phyloP scores from a whole-genome alignment of 2,888 invertebrate genomes.

The Nysson spinosus region DNA sequence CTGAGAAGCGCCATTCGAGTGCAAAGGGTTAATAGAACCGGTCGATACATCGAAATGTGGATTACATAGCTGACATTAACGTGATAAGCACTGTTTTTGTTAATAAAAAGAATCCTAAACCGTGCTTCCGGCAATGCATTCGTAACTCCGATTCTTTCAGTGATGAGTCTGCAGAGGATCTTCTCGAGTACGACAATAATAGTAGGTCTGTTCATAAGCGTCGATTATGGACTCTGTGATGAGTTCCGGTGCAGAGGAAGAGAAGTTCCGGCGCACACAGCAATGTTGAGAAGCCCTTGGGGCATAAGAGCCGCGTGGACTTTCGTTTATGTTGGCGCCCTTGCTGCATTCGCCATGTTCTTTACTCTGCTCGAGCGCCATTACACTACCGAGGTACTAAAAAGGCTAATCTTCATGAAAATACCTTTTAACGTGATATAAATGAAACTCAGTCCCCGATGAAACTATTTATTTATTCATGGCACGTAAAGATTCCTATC shows the following conservation, averaged over 20 bases:
- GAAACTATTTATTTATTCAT: too few species aligned
- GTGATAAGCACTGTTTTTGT: too few species aligned
- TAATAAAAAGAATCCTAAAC: too few species aligned
- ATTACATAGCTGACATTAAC: too few species aligned
- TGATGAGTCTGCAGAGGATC: slow-evolving; percentile 81
- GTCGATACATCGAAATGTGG: too few species aligned
- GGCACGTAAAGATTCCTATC: too few species aligned
- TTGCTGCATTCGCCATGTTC: slow-evolving; percentile 79
- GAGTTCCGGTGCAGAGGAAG: slow-evolving; percentile 81
- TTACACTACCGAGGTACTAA: slow-evolving; percentile 70
- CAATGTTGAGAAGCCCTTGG: slow-evolving; percentile 74
- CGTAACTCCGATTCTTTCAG: slow-evolving; percentile 68
- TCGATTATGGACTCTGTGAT: slow-evolving; percentile 82
- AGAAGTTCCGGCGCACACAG: slow-evolving; percentile 66
- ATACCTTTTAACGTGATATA: too few species aligned
- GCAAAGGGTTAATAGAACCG: too few species aligned
- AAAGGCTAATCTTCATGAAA: too few species aligned
- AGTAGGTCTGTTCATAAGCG: slow-evolving; percentile 81
- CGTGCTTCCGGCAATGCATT: too few species aligned
- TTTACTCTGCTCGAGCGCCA: slow-evolving; percentile 78
- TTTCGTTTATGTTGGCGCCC: slow-evolving; percentile 79
- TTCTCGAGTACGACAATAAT: slow-evolving; percentile 81
- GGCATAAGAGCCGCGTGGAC: slow-evolving; percentile 80
- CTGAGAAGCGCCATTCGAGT: too few species aligned
- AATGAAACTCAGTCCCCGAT: too few species aligned